Evolutionary conservation across 2,113 vertebrate genomes (phyloP).

Genomic region (Percina caprodes): DNA sequence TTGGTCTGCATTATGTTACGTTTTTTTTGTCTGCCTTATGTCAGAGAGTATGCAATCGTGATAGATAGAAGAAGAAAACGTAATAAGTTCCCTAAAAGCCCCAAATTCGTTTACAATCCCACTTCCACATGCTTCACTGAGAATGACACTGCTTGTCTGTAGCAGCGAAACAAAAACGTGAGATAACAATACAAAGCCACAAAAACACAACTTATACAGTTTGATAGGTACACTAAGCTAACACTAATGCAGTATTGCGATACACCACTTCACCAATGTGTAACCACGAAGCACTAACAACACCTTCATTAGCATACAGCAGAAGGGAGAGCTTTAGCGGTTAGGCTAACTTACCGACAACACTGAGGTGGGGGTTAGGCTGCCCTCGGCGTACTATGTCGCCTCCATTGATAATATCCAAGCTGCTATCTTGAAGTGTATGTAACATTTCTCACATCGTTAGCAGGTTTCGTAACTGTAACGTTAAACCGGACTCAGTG

Average conservation of each 20-base stretch:
- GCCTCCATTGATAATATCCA: conserved; percentile 8
- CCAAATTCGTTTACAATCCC: background rate
- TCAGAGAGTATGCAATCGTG: background rate
- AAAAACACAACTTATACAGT: background rate
- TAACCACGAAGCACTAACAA: background rate
- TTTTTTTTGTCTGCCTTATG: background rate
- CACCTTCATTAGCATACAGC: background rate
- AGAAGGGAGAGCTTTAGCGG: conserved; percentile 36
- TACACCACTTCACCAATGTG: background rate
- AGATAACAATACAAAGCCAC: background rate
- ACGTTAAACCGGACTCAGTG: conserved; percentile 19
- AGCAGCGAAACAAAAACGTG: background rate
- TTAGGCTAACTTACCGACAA: conserved; percentile 66
- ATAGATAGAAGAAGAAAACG: background rate
- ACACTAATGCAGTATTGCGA: background rate
- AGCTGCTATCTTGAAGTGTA: background rate
- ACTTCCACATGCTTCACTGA: background rate
- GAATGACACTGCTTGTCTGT: background rate
- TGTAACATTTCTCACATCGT: fast-evolving
- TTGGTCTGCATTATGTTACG: background rate
- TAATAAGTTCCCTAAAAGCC: background rate
- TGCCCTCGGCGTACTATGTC: conserved; percentile 1
- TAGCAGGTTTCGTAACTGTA: background rate
- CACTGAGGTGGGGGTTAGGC: conserved; percentile 18
- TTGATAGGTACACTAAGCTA: background rate